Percentiles rank a stretch among this genome's conserved stretches.
These are phyloP conservation scores for Rhinatrema bivittatum DNA, from an alignment of 2,797 vertebrate species.

Conservation along the genomic window DNA sequence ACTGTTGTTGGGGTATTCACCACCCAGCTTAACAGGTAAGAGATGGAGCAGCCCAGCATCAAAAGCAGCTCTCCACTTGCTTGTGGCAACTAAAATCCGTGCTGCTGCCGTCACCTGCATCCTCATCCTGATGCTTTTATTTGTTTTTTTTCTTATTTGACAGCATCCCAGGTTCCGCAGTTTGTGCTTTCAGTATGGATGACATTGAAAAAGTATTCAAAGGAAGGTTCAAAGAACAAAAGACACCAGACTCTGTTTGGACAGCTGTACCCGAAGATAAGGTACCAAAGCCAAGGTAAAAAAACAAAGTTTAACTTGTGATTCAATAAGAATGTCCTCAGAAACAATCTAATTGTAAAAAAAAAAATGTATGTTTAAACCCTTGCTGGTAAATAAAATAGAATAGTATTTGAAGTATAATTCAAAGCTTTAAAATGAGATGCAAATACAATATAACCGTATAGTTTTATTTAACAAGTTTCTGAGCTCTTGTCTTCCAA, in stretches of 20 bases:
- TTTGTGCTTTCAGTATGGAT: slow-evolving; percentile 94
- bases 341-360: slow-evolving; percentile 8
- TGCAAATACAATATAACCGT: no score
- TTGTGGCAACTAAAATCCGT: not conserved
- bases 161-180: slow-evolving; percentile 96
- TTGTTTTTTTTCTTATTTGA: slow-evolving; percentile 14
- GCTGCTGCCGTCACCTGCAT: not conserved
- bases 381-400: no score
- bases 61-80: not conserved
- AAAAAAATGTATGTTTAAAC: slow-evolving; percentile 6
- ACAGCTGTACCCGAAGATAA: slow-evolving; percentile 92
- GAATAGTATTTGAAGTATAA: no score
- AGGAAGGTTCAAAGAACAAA: slow-evolving; percentile 97
- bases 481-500: no score
- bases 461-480: no score
- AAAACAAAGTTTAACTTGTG: slow-evolving; percentile 1
- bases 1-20: slow-evolving; percentile 91
- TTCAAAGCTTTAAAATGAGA: no score
- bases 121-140: slow-evolving; percentile 12
- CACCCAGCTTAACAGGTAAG: slow-evolving; percentile 96
- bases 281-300: slow-evolving; percentile 90
- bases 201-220: slow-evolving; percentile 91
- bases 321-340: not conserved
- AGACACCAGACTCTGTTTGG: slow-evolving; percentile 94
- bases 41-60: slow-evolving; percentile 14